Base-by-base conservation (phyloP, 2,797 vertebrate genomes). In the Coilia nasus region DNA sequence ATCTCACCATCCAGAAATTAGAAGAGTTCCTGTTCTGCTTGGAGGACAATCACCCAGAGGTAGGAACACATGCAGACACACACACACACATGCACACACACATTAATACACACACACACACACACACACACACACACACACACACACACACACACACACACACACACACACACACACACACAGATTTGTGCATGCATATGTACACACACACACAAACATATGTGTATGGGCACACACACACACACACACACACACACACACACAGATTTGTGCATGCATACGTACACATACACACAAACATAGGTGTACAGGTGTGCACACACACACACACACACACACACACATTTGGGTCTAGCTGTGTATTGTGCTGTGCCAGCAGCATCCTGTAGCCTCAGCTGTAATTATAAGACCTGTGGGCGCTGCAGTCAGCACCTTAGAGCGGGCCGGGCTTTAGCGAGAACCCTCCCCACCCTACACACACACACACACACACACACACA, bases 1-100 rank as follows among this genome's bases (percentile, higher is more conserved):
- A 41, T n/a, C 17, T 25, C 41, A 5, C 93, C 91, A 93, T 94
- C 89, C 93, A 96, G 96, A 96, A 96, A 90, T 85, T 92, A 89
- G 94, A 96, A 90, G 95, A 93, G 90, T 91, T 92, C 93, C 93
- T 96, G 89, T 96, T 96, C 94, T 94, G 94, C 90, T 91, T 93
- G 90, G 96, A 96, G 87, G 94, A 94, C 59, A 90, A 88, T 92
- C 95, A 95, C 84, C 92, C 93, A 80, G 94, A 97, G 95, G 95
- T 96, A 91, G 89, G 90, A 41, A 9, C 35, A 44, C 31, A 44
- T 31, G 44, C 62, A 28, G 6, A 67, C 6, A 14, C 62, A 28
- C 23, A 10, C 23, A 67, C 23, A 28, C 60, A 64, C 60, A 64
- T 21, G n/a, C 60, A 62, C 59, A 62, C 59, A 62, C 7, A 62